Base-by-base conservation (phyloP, 2,797 vertebrate genomes). In the Acanthis flammea region DNA sequence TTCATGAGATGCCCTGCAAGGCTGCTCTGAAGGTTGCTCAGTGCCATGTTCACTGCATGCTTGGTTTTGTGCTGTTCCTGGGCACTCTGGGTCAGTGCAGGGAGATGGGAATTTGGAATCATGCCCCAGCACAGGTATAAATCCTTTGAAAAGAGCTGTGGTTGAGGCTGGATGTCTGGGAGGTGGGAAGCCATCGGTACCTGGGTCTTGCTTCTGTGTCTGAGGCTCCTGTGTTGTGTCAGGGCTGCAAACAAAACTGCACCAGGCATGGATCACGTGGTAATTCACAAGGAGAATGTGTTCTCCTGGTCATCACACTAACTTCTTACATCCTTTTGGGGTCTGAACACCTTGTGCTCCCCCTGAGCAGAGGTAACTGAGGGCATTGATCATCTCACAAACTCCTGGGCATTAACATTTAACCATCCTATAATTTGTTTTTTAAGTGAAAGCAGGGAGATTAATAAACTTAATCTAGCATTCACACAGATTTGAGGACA, bases 381-480 rank as follows among this genome's bases (percentile, higher is more conserved):
- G 72, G 61, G 53, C 55, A 61, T 57, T 66, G 71, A 22, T 86
- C 23, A 0, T 70, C 57, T 73, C 86, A 12, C 25, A 10, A 61
- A 47, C 72, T 91, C 60, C 22, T 0, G 0, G 74, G 72, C 71
- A 68, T 92, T 83, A 88, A 51, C 82, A 37, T 93, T 95, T 91
- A 93, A 76, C 53, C 79, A 57, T 51, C 74, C 55, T 42, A 63
- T 82, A 93, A 91, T 95, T 95, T 94, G 90, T 7, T 94, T 96
- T 95, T 95, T 88, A 89, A 92, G 95, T 95, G 96, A 96, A 97
- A 96, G 92, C 61, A 2, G 50, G 61, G 84, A 93, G 93, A 94
- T 94, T 96, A 93, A 95, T 95, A 94, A 95, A 95, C 92, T 93
- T 94, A 97, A 95, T 97, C 93, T 94, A 79, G 88, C 81, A n/a